Base-by-base conservation (phyloP, 1,140 invertebrate species). In the Drosophila nannoptera region DNA sequence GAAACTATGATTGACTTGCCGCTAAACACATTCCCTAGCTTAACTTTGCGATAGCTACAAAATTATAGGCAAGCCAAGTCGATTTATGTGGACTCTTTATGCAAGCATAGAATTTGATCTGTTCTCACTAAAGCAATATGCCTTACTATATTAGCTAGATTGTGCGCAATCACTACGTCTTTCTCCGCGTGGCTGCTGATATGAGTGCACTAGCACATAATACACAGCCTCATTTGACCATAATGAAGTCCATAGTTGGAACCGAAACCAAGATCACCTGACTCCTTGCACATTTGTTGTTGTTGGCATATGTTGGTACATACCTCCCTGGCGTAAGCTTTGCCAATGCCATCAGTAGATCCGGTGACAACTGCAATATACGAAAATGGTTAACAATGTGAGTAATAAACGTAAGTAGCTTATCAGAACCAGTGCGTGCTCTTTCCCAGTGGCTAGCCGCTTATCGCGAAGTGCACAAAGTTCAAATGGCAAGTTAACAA, bases 311-410 rank as follows among this genome's bases (percentile, higher is more conserved):
- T 6, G 40, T 11, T 16, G 2, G 14, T 73, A 90, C 89, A 90
- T 90, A 94, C 92, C 77, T 94, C 93, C 88, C 94, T 92, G 3
- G 95, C 95, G 88, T 95, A 98, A 2, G 95, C 95, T 90, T 95
- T 96, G n/a, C 97, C 97, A 77, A 98, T 94, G 7, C 97, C 97
- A 92, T 98, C 96, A 5, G 97, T 98, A 1, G 95, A 93, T 32
- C 97, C 97, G 33, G 97, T 98, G 0, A 98, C 90, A 62, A 98
- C 95, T 93, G 91, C 62, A 93, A 92, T 67, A 87, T 80, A 81
- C 87, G 65, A 78, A 62, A 50, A 46, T 38, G 14, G 14, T 48
- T 42, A 48, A 12, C 38, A 29, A 55, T 7, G 42, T 49, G 11
- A 48, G 45, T 48, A 31, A 49, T 4, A 6, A 22, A 7, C 3